Percentiles rank a stretch among this genome's conserved stretches.
These are phyloP conservation scores for Pycnonotus jocosus DNA, from an alignment of 2,113 vertebrate genomes.

Conservation along the genomic window DNA sequence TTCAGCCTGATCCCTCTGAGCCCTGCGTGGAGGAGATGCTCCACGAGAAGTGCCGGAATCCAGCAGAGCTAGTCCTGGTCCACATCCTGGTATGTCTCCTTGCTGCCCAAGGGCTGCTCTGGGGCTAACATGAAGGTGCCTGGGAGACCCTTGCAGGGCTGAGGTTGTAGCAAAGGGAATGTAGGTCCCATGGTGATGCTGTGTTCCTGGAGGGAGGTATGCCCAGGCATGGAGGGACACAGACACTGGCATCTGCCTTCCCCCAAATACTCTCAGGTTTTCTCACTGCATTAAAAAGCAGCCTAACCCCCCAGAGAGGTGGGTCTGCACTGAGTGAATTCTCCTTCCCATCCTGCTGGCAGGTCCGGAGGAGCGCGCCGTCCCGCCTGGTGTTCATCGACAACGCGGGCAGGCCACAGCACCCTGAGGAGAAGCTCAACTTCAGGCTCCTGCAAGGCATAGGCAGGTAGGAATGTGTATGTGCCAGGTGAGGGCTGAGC, in stretches of 20 bases:
- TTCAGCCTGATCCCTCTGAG: slow-evolving; percentile 81
- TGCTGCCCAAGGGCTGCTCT: not conserved
- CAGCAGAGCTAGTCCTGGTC: slow-evolving; percentile 79
- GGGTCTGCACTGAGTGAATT: not conserved
- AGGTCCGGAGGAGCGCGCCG: slow-evolving; percentile 81
- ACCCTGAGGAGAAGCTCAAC: slow-evolving; percentile 82
- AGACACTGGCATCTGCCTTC: not conserved
- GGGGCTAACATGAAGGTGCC: not conserved
- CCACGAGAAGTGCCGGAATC: slow-evolving; percentile 80
- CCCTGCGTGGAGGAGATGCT: slow-evolving; percentile 87
- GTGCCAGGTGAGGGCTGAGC: not conserved
- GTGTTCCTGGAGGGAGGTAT: not conserved
- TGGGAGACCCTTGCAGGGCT: not conserved
- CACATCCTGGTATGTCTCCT: slow-evolving; percentile 84
- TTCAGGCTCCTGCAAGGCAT: slow-evolving; percentile 89
- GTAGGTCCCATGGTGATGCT: not conserved
- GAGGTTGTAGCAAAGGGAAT: not conserved
- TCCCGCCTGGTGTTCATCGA: slow-evolving; percentile 90
- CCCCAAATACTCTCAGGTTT: not conserved
- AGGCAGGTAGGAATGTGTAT: slow-evolving; percentile 70
- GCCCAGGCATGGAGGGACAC: accelerated
- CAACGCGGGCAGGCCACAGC: slow-evolving; percentile 82
- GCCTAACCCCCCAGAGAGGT: not conserved
- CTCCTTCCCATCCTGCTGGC: not conserved
- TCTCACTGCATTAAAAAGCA: not conserved